Base-by-base conservation (phyloP, 2,797 vertebrate species). In the Sternotherus odoratus region DNA sequence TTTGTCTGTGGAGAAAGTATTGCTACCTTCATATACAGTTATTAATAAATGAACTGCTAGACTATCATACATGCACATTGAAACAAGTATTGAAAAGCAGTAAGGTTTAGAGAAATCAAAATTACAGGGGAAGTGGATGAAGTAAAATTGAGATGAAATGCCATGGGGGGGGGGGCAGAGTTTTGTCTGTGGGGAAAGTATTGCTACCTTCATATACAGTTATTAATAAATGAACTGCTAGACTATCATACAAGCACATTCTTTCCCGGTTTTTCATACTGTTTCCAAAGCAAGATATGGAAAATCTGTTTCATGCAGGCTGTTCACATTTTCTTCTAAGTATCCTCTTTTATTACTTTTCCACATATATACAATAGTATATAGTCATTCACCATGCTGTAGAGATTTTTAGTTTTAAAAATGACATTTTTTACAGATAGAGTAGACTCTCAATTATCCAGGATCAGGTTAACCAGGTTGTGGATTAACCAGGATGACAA, bases 21-120 rank as follows among this genome's bases (percentile, higher is more conserved):
- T 33, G 86, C 19, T 49, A 66, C 77, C 85, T 90, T 82, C 39
- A 83, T 85, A 91, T 72, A 15, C 23, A 77, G 3, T 66, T 43
- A 79, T 17, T 63, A 86, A 56, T 87, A 82, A 78, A 13, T 30
- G 63, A 49, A 28, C 9, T 66, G n/a, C 51, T 66, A 1, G 0
- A 1, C 24, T 56, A 91, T 60, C 83, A 46, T 72, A 28, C 77
- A 3, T 16, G n/a, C 13, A 82, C 12, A 83, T 69, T 43, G 63
- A 63, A 91, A 51, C n/a, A 66, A 90, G 51, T 86, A 79, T 57
- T 85, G 36, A 0, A 0, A 79, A 85, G 83, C 72, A 91, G 53
- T 39, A 82, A 94, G 46, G 50, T 77, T 94, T 92, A 80, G 85
- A 93, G 79, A 93, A 87, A 88, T 88, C 80, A 93, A 77, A 91